These are phyloP conservation scores for Drosophila affinis DNA, from an alignment of 2,888 invertebrate species.

Conservation along the genomic window DNA sequence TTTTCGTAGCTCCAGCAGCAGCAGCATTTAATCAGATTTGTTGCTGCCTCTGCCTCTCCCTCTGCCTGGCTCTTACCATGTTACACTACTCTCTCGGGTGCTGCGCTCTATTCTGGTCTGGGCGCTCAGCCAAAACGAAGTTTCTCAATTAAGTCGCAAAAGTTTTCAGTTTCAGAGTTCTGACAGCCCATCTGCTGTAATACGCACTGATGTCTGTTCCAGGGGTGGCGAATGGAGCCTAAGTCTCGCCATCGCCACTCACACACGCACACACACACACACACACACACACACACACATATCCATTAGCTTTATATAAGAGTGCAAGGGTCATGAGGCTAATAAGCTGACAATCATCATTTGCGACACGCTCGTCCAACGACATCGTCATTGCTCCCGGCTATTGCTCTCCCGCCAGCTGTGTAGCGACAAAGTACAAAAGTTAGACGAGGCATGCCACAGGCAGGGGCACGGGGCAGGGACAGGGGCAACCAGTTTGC, in stretches of 20 bases:
- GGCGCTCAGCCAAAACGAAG: conserved; percentile 47
- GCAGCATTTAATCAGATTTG: conserved; percentile 62
- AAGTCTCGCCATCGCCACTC: conserved; percentile 37
- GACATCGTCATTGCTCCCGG: conserved; percentile 39
- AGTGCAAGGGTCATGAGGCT: conserved; percentile 24
- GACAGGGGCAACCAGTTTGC: conserved; percentile 50
- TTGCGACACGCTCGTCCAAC: conserved; percentile 60
- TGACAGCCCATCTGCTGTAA: conserved; percentile 56
- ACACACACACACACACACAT: neutral
- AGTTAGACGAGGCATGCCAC: conserved; percentile 38
- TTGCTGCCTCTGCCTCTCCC: conserved; percentile 10
- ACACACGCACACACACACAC: neutral
- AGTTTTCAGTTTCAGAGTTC: conserved; percentile 54
- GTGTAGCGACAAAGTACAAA: conserved; percentile 53
- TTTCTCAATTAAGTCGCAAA: conserved; percentile 69
- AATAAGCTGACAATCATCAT: conserved; percentile 58
- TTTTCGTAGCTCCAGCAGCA: conserved; percentile 17
- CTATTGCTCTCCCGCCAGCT: conserved; percentile 3
- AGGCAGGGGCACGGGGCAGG: neutral
- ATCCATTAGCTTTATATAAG: conserved; percentile 40
- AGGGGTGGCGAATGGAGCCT: conserved; percentile 45
- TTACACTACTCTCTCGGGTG: conserved; percentile 1
- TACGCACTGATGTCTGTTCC: conserved; percentile 58
- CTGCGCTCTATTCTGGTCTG: conserved; percentile 14
- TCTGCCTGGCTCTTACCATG: conserved; percentile 20